These are phyloP conservation scores for Drosophila prosaltans DNA, from an alignment of 1,140 invertebrate genomes.

Conservation along the genomic window DNA sequence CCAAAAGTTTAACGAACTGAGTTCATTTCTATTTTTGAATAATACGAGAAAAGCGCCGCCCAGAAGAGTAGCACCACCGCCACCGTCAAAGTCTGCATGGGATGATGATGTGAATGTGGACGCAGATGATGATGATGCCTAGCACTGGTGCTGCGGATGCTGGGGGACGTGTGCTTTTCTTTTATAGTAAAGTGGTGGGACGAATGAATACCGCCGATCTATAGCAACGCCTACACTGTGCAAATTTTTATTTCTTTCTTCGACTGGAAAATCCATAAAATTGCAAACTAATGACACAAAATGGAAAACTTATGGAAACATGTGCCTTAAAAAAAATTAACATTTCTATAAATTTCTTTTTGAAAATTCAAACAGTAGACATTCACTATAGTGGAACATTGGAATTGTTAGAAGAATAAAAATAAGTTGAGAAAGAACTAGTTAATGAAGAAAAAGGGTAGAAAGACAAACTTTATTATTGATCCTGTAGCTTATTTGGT, in stretches of 20 bases:
- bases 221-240: constrained; percentile 68
- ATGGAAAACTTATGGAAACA: constrained; percentile 16
- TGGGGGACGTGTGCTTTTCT: constrained; percentile 62
- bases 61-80: constrained; percentile 7
- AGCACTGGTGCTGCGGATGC: constrained; percentile 42
- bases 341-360: not conserved
- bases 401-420: not conserved
- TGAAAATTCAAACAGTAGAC: constrained; percentile 9
- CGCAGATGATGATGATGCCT: constrained; percentile 40
- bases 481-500: too few species aligned
- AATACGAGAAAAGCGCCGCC: constrained; percentile 60
- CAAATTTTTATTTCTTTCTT: constrained; percentile 51
- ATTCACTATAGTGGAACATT: constrained; percentile 25
- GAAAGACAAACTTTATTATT: too few species aligned
- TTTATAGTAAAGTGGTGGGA: constrained; percentile 39
- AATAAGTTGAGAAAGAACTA: too few species aligned
- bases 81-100: constrained; percentile 66
- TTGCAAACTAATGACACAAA: constrained; percentile 52
- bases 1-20: constrained; percentile 83
- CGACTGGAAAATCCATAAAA: constrained; percentile 54
- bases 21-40: constrained; percentile 83
- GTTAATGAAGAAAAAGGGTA: too few species aligned
- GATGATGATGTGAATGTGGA: constrained; percentile 46
- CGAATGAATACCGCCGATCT: constrained; percentile 42
- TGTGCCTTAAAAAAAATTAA: constrained; percentile 1